Percentiles rank a stretch among this genome's conserved stretches.
Evolutionary conservation across 2,113 vertebrate genomes (phyloP).

Genomic region (Rhabdornis inornatus): DNA sequence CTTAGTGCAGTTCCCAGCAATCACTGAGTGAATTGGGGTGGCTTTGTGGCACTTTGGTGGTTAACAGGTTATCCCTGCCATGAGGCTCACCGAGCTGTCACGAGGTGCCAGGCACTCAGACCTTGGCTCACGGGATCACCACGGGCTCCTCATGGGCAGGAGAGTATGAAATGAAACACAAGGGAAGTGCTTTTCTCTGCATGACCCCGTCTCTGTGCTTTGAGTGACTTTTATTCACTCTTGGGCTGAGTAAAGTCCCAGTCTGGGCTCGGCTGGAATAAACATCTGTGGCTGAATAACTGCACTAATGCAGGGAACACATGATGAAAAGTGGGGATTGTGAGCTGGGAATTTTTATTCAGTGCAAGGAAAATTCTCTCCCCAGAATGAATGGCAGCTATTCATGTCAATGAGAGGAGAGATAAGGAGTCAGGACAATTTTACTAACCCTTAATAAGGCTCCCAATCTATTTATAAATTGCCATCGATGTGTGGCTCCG

Average conservation of each 20-base stretch:
- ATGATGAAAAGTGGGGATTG: conserved; percentile 2
- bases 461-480: conserved; percentile 25
- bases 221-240: background rate
- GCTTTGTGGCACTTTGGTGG: background rate
- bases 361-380: conserved; percentile 27
- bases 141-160: background rate
- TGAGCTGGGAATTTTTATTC: background rate
- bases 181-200: background rate
- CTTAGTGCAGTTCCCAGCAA: background rate
- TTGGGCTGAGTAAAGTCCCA: background rate
- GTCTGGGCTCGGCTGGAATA: background rate
- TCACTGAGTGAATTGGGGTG: rapidly evolving
- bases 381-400: conserved; percentile 36
- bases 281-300: conserved; percentile 27
- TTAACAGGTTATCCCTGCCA: background rate
- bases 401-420: conserved; percentile 12
- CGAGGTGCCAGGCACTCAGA: background rate
- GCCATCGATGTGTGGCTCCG: background rate
- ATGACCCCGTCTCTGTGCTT: background rate
- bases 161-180: background rate
- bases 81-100: background rate
- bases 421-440: conserved; percentile 36
- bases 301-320: background rate
- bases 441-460: conserved; percentile 43
- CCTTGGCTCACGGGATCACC: background rate